phyloP scores from a whole-genome alignment of 2,888 invertebrate genomes.

The Drosophila lacicola region DNA sequence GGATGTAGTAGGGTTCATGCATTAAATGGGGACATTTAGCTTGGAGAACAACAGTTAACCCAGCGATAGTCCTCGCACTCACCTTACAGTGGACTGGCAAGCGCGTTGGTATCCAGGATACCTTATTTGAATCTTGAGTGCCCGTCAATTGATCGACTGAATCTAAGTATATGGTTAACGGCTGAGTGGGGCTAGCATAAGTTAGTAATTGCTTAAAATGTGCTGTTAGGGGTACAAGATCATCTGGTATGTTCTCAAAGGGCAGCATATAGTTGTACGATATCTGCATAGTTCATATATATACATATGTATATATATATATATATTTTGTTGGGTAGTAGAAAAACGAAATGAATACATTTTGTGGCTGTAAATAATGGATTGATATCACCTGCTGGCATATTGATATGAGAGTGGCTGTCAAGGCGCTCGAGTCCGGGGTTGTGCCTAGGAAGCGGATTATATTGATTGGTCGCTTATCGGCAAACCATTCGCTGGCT shows the following conservation, averaged over 20 bases:
- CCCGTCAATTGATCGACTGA: constrained; percentile 98
- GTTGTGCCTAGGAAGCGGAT: constrained; percentile 98
- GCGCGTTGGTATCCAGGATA: constrained; percentile 97
- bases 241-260: constrained; percentile 97
- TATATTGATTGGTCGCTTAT: constrained; percentile 92
- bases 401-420: constrained; percentile 96
- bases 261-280: constrained; percentile 96
- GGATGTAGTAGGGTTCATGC: constrained; percentile 20
- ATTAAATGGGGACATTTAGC: constrained; percentile 2
- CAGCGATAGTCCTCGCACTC: constrained; percentile 56
- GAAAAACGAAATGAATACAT: constrained; percentile 37
- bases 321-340: constrained; percentile 17
- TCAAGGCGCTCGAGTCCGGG: constrained; percentile 97
- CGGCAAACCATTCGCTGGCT: constrained; percentile 90
- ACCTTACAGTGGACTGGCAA: constrained; percentile 96
- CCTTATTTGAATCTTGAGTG: constrained; percentile 96
- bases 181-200: constrained; percentile 92
- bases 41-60: constrained; percentile 3
- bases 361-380: constrained; percentile 20
- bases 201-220: constrained; percentile 97
- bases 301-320: not conserved
- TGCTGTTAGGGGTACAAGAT: constrained; percentile 97
- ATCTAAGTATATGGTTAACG: constrained; percentile 95
- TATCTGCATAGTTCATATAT: constrained; percentile 86
- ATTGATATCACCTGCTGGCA: constrained; percentile 92